Conservation (phyloP, 2,888 invertebrate species). For the Noctua janthe region DNA sequence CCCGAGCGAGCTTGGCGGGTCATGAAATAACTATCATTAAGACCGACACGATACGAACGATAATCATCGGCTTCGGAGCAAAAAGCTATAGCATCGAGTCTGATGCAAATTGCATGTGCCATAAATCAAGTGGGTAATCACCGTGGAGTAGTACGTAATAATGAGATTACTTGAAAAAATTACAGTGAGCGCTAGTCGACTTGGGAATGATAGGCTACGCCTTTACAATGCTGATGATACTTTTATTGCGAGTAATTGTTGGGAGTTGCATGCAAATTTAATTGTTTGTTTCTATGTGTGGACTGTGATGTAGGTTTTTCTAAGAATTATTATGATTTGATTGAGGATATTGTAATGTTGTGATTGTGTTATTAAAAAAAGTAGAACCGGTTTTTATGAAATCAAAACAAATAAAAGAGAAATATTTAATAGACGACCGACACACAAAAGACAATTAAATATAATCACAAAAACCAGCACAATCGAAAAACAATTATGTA, state of each 20-base stretch:
- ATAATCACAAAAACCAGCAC: slow-evolving; percentile 16
- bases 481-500: slow-evolving; percentile 48
- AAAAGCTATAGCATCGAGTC: slow-evolving; percentile 87
- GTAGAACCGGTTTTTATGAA: background rate
- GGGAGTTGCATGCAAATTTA: slow-evolving; percentile 53
- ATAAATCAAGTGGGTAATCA: slow-evolving; percentile 90
- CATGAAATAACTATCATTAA: slow-evolving; percentile 90
- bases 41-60: slow-evolving; percentile 89
- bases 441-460: slow-evolving; percentile 22
- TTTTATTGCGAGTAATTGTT: slow-evolving; percentile 63
- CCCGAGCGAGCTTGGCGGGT: slow-evolving; percentile 86
- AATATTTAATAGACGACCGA: slow-evolving; percentile 4
- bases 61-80: slow-evolving; percentile 87
- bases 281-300: slow-evolving; percentile 37
- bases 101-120: slow-evolving; percentile 89
- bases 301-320: slow-evolving; percentile 16
- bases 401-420: slow-evolving; percentile 8
- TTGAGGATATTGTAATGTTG: background rate
- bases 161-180: slow-evolving; percentile 89
- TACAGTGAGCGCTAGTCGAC: slow-evolving; percentile 77
- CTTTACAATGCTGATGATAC: slow-evolving; percentile 68
- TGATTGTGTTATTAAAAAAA: background rate
- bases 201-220: slow-evolving; percentile 78
- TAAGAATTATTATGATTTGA: slow-evolving; percentile 8
- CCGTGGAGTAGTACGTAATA: slow-evolving; percentile 84